A percentile compares a stretch with the other conserved stretches of the same genome.
Evolutionary conservation across 2,888 invertebrate species (phyloP).

Genomic region (Nineta flava): DNA sequence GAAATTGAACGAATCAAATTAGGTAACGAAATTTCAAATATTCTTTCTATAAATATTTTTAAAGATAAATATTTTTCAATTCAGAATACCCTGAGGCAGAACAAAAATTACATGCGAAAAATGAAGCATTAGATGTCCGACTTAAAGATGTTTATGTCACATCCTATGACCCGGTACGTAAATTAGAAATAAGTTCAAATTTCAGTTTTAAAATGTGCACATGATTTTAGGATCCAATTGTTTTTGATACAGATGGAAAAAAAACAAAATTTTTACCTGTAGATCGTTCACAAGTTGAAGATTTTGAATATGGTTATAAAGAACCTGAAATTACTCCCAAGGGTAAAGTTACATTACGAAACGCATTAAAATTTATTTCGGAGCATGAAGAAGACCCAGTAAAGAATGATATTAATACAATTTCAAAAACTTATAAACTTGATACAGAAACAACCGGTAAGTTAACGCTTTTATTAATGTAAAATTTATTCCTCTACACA

Average conservation of each 20-base stretch:
- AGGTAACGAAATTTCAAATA: constrained; percentile 15
- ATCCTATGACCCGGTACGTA: constrained; percentile 34
- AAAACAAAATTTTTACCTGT: constrained; percentile 39
- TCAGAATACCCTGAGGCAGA: constrained; percentile 43
- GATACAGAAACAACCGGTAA: constrained; percentile 42
- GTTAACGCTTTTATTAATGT: constrained; percentile 12
- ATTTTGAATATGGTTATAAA: constrained; percentile 49
- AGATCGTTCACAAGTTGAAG: constrained; percentile 30
- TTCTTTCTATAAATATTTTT: constrained; percentile 9
- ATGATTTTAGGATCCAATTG: neutral
- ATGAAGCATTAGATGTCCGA: constrained; percentile 40
- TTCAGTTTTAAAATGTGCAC: neutral
- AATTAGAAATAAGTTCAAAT: constrained; percentile 5
- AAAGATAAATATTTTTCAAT: constrained; percentile 10
- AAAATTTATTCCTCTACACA: too few species aligned
- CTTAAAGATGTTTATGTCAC: constrained; percentile 60
- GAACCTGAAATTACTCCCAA: constrained; percentile 41
- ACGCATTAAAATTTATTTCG: constrained; percentile 46
- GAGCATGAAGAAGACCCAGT: constrained; percentile 45
- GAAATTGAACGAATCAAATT: constrained; percentile 46
- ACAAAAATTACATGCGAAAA: constrained; percentile 43
- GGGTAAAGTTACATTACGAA: constrained; percentile 49
- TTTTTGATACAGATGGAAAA: neutral
- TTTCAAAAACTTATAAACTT: constrained; percentile 54
- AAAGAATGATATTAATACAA: constrained; percentile 35